Evolutionary conservation across 2,888 invertebrate species (phyloP).

Genomic region (Scaptomyza tumidula): DNA sequence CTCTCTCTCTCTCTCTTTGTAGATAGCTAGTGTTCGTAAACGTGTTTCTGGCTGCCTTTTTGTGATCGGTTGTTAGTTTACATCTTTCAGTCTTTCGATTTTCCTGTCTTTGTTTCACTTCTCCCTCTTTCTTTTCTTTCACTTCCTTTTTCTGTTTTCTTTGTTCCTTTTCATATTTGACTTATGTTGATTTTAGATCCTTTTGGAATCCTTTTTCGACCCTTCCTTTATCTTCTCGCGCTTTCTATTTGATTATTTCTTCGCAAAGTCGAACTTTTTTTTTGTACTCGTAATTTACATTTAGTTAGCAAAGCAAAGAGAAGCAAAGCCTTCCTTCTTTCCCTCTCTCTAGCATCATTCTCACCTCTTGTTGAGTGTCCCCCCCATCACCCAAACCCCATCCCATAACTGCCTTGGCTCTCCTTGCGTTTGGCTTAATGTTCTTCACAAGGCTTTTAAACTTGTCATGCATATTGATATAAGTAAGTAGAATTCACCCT

Average conservation of each 20-base stretch:
- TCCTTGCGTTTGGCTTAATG: conserved; percentile 35
- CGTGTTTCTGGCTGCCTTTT: too few relatives aligned
- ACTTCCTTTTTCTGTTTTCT: background rate
- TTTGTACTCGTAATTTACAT: conserved; percentile 29
- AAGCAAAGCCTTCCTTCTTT: conserved; percentile 13
- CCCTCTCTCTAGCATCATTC: background rate
- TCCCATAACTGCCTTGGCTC: background rate
- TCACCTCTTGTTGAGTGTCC: background rate
- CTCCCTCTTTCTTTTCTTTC: too few relatives aligned
- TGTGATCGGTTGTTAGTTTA: too few relatives aligned
- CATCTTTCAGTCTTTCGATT: too few relatives aligned
- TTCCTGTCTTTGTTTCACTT: too few relatives aligned
- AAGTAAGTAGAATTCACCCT: conserved; percentile 64
- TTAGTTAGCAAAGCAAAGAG: conserved; percentile 30
- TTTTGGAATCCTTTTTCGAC: conserved; percentile 14
- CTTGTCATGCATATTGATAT: conserved; percentile 77
- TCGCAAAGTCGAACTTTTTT: conserved; percentile 7
- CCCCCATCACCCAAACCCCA: background rate
- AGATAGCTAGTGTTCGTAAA: too few relatives aligned
- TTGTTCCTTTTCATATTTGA: background rate
- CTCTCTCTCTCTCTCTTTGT: background rate
- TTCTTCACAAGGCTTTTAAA: conserved; percentile 63
- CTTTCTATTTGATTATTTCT: conserved; percentile 21
- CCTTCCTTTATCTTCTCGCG: background rate
- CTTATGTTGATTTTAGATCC: conserved; percentile 10